These are phyloP conservation scores for Ascidia mentula DNA, from an alignment of 23 tunicate genomes.

Conservation along the genomic window DNA sequence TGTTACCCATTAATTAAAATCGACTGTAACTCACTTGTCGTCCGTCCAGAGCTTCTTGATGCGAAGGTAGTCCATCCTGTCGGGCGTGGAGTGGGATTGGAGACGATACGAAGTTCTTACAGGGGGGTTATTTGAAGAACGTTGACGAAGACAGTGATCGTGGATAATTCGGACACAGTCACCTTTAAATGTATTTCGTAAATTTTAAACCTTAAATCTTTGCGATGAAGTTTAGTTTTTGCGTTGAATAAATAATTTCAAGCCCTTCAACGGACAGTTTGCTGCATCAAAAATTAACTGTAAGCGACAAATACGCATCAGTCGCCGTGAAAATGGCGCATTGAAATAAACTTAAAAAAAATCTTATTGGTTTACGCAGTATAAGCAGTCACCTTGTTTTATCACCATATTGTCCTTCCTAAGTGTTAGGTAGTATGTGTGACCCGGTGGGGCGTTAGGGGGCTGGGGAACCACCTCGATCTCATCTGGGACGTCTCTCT, in stretches of 20 bases:
- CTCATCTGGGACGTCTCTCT: constrained; percentile 46
- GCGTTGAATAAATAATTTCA: too few relatives aligned
- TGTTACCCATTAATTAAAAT: too few relatives aligned
- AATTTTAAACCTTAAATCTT: too few relatives aligned
- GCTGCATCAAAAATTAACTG: too few relatives aligned
- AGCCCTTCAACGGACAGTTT: too few relatives aligned
- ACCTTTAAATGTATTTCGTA: too few relatives aligned
- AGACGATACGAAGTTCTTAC: constrained; percentile 65
- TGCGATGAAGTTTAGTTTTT: too few relatives aligned
- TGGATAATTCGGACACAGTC: constrained; percentile 83
- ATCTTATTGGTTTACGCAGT: too few relatives aligned
- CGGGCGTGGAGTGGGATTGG: constrained; percentile 56
- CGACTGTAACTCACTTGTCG: constrained; percentile 75
- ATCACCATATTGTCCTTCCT: constrained; percentile 61
- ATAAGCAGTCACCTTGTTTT: constrained; percentile 65
- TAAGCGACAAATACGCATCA: too few relatives aligned
- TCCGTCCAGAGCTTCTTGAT: constrained; percentile 93
- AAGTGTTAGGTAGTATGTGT: constrained; percentile 72
- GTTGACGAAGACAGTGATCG: constrained; percentile 76
- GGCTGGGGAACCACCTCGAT: constrained; percentile 84
- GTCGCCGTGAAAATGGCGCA: too few relatives aligned
- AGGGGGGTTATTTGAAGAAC: constrained; percentile 41
- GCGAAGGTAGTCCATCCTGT: constrained; percentile 64
- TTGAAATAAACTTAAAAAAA: too few relatives aligned
- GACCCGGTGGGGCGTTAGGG: constrained; percentile 91